Percentiles rank a stretch among this genome's conserved stretches.
Conservation (phyloP, 2,113 vertebrate species). For the Gorsachius goisagi region DNA sequence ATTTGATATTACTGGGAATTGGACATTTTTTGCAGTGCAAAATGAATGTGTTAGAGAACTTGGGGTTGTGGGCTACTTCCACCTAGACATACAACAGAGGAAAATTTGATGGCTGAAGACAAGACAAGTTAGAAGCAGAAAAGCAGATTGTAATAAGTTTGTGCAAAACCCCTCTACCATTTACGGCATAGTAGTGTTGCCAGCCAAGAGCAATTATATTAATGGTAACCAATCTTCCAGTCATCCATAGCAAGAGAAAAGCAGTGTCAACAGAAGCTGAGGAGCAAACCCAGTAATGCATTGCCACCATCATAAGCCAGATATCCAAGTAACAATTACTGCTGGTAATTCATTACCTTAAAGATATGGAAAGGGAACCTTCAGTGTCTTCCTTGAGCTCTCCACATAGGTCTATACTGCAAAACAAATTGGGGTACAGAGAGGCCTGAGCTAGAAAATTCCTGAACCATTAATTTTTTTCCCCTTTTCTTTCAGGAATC, state of each 20-base stretch:
- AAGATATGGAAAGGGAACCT: not conserved
- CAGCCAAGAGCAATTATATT: not conserved
- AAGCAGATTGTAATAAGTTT: not conserved
- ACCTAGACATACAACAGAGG: not conserved
- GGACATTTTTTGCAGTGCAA: not conserved
- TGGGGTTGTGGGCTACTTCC: not conserved
- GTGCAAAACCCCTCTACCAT: not conserved
- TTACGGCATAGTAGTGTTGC: not conserved
- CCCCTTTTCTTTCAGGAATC: not conserved
- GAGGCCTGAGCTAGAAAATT: not conserved
- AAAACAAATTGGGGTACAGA: not conserved
- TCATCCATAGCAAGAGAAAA: not conserved
- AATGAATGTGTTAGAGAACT: not conserved
- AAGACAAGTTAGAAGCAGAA: not conserved
- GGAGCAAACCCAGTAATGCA: not conserved
- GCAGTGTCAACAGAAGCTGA: not conserved
- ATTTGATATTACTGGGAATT: not conserved
- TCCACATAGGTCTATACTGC: not conserved
- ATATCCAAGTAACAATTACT: not conserved
- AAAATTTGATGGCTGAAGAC: not conserved
- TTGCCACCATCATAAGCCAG: not conserved
- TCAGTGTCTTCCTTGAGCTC: not conserved
- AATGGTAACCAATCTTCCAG: not conserved
- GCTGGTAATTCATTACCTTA: not conserved
- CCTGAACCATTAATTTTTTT: not conserved